Evolutionary conservation across 30 jellyfish, hydroid and myxozoan genomes (phyloP).

Genomic region (Chrysaora quinquecirrha): DNA sequence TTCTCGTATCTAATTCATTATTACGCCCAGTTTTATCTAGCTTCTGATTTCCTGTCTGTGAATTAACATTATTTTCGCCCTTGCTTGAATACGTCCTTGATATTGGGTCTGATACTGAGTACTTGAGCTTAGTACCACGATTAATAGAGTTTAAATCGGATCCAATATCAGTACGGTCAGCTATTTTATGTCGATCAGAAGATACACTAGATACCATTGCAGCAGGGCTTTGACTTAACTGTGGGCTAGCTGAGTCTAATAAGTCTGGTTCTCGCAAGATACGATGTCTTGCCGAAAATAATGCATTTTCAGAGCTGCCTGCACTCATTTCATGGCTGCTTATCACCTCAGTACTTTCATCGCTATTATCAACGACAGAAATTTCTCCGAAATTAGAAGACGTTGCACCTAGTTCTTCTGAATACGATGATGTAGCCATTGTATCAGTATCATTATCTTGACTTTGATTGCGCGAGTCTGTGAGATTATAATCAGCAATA

Average conservation of each 20-base stretch:
- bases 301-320: conserved; percentile 6
- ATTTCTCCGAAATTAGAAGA: background rate
- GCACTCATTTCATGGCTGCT: background rate
- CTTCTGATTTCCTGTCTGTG: background rate
- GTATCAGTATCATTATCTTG: background rate
- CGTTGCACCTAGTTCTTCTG: background rate
- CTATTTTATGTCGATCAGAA: conserved; percentile 23
- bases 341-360: background rate
- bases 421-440: background rate
- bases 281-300: conserved; percentile 60
- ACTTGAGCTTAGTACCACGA: conserved; percentile 18
- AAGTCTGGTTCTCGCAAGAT: conserved; percentile 44
- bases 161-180: conserved; percentile 46
- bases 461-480: background rate
- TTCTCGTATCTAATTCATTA: background rate
- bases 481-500: background rate
- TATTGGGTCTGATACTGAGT: conserved; percentile 57
- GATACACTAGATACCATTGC: conserved; percentile 11
- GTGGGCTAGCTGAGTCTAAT: background rate
- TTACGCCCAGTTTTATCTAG: background rate
- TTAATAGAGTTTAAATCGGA: background rate
- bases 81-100: background rate
- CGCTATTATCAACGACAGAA: conserved; percentile 4
- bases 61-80: background rate
- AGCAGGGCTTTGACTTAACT: background rate